These are phyloP conservation scores for Hoplostethus mediterraneus DNA, from an alignment of 2,797 vertebrate species.

Conservation along the genomic window DNA sequence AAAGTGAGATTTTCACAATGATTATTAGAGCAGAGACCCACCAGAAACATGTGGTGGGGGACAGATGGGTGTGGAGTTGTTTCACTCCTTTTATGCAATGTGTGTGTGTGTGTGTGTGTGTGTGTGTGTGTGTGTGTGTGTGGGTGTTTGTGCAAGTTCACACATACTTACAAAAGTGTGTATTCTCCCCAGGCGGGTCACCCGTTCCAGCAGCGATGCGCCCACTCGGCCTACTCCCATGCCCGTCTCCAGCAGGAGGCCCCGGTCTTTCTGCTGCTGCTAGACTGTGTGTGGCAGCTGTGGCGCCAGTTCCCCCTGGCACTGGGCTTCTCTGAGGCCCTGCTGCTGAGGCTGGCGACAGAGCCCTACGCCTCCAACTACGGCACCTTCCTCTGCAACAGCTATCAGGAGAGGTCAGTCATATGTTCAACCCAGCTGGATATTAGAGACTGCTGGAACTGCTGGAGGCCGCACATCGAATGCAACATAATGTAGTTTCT, in stretches of 20 bases:
- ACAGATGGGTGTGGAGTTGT: no score
- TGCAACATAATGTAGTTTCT: no score
- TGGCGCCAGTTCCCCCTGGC: slow-evolving; percentile 90
- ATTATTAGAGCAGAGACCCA: no score
- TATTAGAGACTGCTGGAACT: not conserved
- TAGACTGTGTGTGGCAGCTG: slow-evolving; percentile 93
- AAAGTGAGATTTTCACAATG: no score
- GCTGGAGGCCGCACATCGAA: no score
- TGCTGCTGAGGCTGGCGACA: slow-evolving; percentile 87
- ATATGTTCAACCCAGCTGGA: not conserved
- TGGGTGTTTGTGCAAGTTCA: not conserved
- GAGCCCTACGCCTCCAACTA: slow-evolving; percentile 89
- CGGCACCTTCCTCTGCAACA: slow-evolving; percentile 92
- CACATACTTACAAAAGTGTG: not conserved
- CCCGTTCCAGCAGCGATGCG: slow-evolving; percentile 89
- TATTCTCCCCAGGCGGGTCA: slow-evolving; percentile 85
- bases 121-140: not conserved
- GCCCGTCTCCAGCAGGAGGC: slow-evolving; percentile 87
- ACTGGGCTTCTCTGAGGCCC: slow-evolving; percentile 86
- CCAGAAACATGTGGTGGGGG: no score
- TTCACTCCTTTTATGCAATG: no score
- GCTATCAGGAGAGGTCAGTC: slow-evolving; percentile 87
- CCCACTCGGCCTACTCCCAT: slow-evolving; percentile 86
- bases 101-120: not conserved
- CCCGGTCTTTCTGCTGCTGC: slow-evolving; percentile 89